Percentiles rank a stretch among this genome's conserved stretches.
These are phyloP conservation scores for Menura novaehollandiae DNA, from an alignment of 2,113 vertebrate species.

Conservation along the genomic window DNA sequence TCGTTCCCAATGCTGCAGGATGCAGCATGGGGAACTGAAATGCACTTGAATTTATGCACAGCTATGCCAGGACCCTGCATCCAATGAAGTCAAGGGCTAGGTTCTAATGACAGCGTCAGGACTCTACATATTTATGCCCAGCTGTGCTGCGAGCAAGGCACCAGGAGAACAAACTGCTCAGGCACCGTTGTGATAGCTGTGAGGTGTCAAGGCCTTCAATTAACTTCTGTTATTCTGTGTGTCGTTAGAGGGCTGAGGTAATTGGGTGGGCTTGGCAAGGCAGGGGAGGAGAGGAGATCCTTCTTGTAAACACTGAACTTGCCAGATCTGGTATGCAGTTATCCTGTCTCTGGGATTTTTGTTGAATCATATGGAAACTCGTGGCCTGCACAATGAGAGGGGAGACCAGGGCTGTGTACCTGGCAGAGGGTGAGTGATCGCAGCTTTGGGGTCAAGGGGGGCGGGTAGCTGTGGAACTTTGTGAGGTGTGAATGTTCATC, in stretches of 20 bases:
- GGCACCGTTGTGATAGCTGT: not conserved
- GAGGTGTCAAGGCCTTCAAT: fast-evolving
- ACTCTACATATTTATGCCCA: not conserved
- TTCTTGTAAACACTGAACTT: not conserved
- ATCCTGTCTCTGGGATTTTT: not conserved
- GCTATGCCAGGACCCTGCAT: not conserved
- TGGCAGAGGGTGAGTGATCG: too few species aligned
- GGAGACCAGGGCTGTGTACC: not conserved
- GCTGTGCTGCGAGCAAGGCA: not conserved
- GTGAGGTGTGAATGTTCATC: not conserved
- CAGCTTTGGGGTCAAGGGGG: fast-evolving
- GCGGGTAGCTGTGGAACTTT: not conserved
- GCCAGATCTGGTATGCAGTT: not conserved
- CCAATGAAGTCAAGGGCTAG: not conserved
- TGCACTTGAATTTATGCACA: not conserved
- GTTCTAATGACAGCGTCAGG: not conserved
- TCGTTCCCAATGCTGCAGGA: not conserved
- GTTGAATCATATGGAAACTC: fast-evolving
- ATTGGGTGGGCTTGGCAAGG: not conserved
- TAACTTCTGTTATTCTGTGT: not conserved
- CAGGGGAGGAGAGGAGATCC: not conserved
- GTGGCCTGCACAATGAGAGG: not conserved
- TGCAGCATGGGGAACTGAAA: not conserved
- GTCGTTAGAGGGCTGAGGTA: not conserved
- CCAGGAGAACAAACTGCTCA: not conserved